Conservation (phyloP, 2,797 vertebrate genomes). For the Peromyscus eremicus region DNA sequence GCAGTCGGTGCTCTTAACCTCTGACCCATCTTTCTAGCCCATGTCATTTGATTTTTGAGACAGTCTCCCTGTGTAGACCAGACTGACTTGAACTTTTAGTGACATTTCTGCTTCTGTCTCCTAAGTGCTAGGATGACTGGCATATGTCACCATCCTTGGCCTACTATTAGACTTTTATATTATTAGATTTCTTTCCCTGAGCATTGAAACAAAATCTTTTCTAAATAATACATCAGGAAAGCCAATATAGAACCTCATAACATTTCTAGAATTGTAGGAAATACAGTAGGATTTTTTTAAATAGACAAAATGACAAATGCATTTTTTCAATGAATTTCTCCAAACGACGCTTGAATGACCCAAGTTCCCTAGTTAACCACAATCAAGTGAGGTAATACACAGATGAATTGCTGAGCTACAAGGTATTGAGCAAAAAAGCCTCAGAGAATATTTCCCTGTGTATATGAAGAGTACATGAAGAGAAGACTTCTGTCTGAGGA, state of each 20-base stretch:
- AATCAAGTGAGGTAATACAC: background rate
- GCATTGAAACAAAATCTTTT: slow-evolving; percentile 45
- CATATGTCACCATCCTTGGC: background rate
- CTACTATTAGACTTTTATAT: background rate
- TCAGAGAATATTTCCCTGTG: background rate
- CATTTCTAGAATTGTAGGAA: background rate
- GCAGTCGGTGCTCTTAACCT: too few species aligned
- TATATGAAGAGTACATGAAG: background rate
- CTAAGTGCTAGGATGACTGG: too few species aligned
- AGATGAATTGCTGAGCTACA: background rate
- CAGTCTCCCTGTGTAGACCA: background rate
- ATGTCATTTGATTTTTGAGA: background rate
- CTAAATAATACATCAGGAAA: slow-evolving; percentile 5
- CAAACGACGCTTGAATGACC: background rate
- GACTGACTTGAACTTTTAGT: background rate
- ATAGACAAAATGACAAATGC: background rate
- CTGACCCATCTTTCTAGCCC: too few species aligned
- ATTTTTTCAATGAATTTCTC: slow-evolving; percentile 39
- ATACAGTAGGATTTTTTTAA: background rate
- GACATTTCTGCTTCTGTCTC: background rate
- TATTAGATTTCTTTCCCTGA: slow-evolving; percentile 16
- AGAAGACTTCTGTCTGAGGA: background rate
- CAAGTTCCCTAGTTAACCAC: background rate
- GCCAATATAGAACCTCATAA: background rate
- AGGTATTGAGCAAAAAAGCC: background rate